Evolutionary conservation across 2,888 invertebrate species (phyloP), one percentile per base, ranked within the genome.

Genomic region (Oconnorella tubifera): DNA sequence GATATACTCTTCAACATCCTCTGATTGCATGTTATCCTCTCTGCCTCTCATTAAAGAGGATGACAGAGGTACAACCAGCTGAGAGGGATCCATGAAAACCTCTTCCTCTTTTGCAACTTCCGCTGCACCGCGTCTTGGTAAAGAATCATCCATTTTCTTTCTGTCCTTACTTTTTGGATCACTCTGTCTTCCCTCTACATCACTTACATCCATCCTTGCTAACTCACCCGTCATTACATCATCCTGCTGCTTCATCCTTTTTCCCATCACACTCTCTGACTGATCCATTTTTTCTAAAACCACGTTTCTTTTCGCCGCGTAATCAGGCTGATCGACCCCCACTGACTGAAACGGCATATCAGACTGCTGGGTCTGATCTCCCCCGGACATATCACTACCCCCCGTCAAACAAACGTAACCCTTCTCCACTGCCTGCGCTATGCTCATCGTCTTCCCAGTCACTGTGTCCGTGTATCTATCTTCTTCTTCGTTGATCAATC

Each of bases 401-500:
- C 71, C 56, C 72, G 72, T 89, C 14, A 72, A 59, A 72, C 86
- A 48, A 23, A 69, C 33, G 33, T 53, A 56, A 3, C 69, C 69
- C 19, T 59, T 56, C n/a, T 66, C 57, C 19, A 70, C 49, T n/a
- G 78, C 79, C 62, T 76, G 72, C 59, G 72, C 68, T 32, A 80
- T 70, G 4, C 76, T 70, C 60, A 72, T 62, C 23, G 74, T 68
- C 49, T 59, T 59, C 48, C 71, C 73, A 51, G 74, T 74, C 27
- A 33, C 48, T 0, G 67, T 64, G 53, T 71, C 67, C 1, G 48
- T 67, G 64, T 67, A 69, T 23, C 33, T 50, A 10, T 59, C 60
- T n/a, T 62, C 55, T 6, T 60, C 59, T 48, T 67, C 66, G 62
- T 77, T 71, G 49, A 97, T 87, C 32, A 94, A 83, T 77, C 89